Conservation (phyloP, 1,140 invertebrate genomes). For the Drosophila baimaii region DNA sequence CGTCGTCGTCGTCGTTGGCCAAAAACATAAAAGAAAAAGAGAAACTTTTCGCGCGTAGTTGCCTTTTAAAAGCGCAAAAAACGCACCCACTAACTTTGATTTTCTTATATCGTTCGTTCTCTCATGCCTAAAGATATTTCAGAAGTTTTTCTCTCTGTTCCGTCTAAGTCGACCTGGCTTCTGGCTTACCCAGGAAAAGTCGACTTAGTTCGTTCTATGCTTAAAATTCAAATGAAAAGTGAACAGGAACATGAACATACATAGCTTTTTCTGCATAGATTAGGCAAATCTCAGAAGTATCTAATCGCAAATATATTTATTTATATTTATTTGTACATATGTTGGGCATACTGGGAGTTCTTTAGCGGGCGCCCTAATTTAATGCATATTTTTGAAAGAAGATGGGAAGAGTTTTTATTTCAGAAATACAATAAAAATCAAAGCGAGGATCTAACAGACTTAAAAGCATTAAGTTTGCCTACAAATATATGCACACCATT, state of each 20-base stretch:
- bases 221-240: background rate
- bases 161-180: slow-evolving; percentile 9
- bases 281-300: background rate
- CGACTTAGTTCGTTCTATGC: background rate
- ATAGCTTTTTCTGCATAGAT: slow-evolving; percentile 1
- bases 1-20: slow-evolving; percentile 26
- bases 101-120: slow-evolving; percentile 38
- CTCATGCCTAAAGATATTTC: slow-evolving; percentile 42
- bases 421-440: background rate
- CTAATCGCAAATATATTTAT: background rate
- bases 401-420: too few relatives aligned
- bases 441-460: background rate
- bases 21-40: slow-evolving; percentile 39
- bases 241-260: background rate
- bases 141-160: slow-evolving; percentile 39
- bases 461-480: background rate
- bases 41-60: slow-evolving; percentile 63
- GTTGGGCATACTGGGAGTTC: background rate
- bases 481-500: slow-evolving; percentile 1
- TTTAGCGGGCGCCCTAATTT: background rate
- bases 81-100: slow-evolving; percentile 44
- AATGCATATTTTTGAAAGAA: background rate
- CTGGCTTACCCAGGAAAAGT: background rate
- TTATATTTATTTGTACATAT: too few relatives aligned
- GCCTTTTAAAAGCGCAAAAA: slow-evolving; percentile 54